Evolutionary conservation across 2,113 vertebrate genomes (phyloP).

Genomic region (Gymnorhina tibicen): DNA sequence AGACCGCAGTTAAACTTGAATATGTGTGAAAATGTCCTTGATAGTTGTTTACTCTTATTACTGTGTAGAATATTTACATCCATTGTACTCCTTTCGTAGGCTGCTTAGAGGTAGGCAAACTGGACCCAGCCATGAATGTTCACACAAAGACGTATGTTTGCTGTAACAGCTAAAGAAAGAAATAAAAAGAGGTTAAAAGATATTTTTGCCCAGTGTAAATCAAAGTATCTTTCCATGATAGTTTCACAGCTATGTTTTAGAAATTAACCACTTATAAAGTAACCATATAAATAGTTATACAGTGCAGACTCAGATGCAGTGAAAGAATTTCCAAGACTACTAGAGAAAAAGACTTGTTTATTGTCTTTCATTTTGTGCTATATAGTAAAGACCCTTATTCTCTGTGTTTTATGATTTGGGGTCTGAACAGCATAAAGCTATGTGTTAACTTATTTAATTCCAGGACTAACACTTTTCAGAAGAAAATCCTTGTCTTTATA

Average conservation of each 20-base stretch:
- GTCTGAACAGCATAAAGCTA: not conserved
- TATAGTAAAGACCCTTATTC: not conserved
- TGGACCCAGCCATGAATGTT: not conserved
- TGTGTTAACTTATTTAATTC: not conserved
- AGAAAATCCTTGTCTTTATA: not conserved
- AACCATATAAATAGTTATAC: not conserved
- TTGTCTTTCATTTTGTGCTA: not conserved
- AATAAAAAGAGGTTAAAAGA: not conserved
- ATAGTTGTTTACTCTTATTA: not conserved
- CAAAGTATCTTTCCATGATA: not conserved
- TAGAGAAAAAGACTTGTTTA: not conserved
- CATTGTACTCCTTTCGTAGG: not conserved
- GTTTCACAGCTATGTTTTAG: not conserved
- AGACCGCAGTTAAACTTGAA: not conserved
- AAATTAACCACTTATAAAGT: not conserved
- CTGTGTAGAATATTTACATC: not conserved
- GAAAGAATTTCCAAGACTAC: not conserved
- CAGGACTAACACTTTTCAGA: not conserved
- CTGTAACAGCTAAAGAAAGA: not conserved
- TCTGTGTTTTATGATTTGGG: not conserved
- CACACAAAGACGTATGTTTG: not conserved
- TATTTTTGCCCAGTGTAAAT: not conserved
- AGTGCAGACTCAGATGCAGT: not conserved
- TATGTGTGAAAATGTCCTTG: not conserved
- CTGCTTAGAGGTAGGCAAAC: not conserved